Base-by-base conservation (phyloP, 2,797 vertebrate genomes). In the Chanos chanos region DNA sequence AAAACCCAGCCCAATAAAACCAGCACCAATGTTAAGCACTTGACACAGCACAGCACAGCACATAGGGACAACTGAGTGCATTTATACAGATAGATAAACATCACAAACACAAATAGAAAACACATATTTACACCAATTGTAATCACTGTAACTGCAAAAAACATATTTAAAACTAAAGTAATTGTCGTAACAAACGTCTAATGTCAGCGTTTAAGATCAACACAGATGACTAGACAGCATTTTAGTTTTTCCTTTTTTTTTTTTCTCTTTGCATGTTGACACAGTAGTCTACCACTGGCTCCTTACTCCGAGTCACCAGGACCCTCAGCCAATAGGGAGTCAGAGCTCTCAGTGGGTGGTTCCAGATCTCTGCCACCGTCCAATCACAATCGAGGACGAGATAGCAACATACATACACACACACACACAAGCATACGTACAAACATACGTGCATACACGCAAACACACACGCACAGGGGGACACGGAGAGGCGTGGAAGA, bases 261-360 rank as follows among this genome's bases (percentile, higher is more conserved):
- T 64, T 47, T 60, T 66, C 21, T 57, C 66, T 56, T 60, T 61
- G 67, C 51, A 75, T 60, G 73, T 72, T 72, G 71, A 58, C 64
- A 65, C 70, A 68, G 56, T 72, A 78, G 61, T 77, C 79, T 60
- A 81, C 79, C 83, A 85, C 76, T 78, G 72, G 78, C 83, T 91
- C 89, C 93, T 95, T 95, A 94, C 94, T 94, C 94, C 65, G 86
- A 89, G 86, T 90, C 89, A 86, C 91, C 89, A 85, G 90, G 89
- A 87, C 91, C 86, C 84, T 94, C 92, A 76, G 91, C 92, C 93
- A 94, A 89, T 78, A 92, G 83, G 86, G 92, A 88, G 76, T 91
- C 87, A 83, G 92, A 91, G 87, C 92, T 91, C 89, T 94, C 93
- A 57, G 89, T 86, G 81, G 93, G 88, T 75, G 83, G 90, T 88